Conservation (phyloP, 2,888 invertebrate species). For the Torymus tubicola region DNA sequence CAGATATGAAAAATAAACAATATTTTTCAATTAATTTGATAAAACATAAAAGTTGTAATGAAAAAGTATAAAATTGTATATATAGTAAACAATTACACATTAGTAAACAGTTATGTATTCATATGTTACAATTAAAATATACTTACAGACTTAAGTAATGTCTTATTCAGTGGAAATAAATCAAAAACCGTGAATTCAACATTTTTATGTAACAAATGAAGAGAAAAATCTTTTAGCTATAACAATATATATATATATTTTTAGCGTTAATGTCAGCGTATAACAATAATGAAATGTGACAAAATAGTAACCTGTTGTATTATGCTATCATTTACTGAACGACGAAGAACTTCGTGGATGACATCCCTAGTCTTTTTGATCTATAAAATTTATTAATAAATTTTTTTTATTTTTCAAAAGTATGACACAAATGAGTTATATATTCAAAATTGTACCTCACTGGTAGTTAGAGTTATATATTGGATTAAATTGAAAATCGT, state of each 20-base stretch:
- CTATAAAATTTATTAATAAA: background rate
- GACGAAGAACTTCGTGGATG: background rate
- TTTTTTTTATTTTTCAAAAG: background rate
- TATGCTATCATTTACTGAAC: too few relatives aligned
- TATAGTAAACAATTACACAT: background rate
- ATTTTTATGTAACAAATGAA: constrained; percentile 1
- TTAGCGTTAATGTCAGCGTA: background rate
- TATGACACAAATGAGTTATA: background rate
- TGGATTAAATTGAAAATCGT: background rate
- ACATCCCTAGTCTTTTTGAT: background rate
- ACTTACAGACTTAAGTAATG: constrained; percentile 12
- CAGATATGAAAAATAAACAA: too few relatives aligned
- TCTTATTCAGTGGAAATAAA: constrained; percentile 8
- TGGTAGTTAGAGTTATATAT: background rate
- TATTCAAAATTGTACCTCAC: background rate
- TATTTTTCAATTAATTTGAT: too few relatives aligned
- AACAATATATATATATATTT: background rate
- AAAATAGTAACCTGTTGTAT: too few relatives aligned
- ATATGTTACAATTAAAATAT: background rate
- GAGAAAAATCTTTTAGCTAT: constrained; percentile 4
- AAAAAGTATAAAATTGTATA: background rate
- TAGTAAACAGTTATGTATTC: background rate
- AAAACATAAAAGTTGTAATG: too few relatives aligned
- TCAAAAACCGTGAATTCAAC: background rate
- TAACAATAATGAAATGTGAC: background rate